Base-by-base conservation (phyloP, 2,797 vertebrate species). In the Cirrhinus mrigala region DNA sequence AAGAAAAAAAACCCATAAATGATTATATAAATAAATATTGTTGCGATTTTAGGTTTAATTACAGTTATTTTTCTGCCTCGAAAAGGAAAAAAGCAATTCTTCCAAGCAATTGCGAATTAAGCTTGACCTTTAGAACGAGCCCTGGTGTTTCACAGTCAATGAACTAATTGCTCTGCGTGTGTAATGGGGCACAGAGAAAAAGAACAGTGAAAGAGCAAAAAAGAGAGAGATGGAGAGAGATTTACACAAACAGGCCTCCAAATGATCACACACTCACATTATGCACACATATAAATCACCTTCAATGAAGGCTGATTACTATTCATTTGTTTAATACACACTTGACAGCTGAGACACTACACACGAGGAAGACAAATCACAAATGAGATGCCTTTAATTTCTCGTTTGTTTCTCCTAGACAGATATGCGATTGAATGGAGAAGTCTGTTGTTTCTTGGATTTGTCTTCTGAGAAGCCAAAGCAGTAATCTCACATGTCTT, bases 101-200 rank as follows among this genome's bases (percentile, higher is more conserved):
- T 88, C 18, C 20, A 52, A 71, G 84, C 85, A 85, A 88, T 89
- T 86, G 89, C 82, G 74, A 89, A 81, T 85, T 50, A 90, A 85
- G 48, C 71, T 40, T 89, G 89, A 90, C 90, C 89, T 90, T 90
- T 89, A 81, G 56, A 87, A 56, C 15, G 48, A 83, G 79, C 64
- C 71, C 71, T 66, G 73, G 85, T 85, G 85, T 87, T 89, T 81
- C 87, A 82, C 78, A 84, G 82, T 76, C 88, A 82, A 81, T 85
- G 77, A 88, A 85, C 87, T 88, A 87, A 90, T 88, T 88, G 88
- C 83, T 84, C 73, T 69, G 52, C 76, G 37, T 79, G 82, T 85
- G 52, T 66, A 80, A 50, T 27, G 54, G 33, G 22, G 12, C 46
- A 78, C 22, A 80, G 60, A 64, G 33, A 64, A 68, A 70, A 33